phyloP scores from a whole-genome alignment of 2,888 invertebrate species.

The Pammene aurita region DNA sequence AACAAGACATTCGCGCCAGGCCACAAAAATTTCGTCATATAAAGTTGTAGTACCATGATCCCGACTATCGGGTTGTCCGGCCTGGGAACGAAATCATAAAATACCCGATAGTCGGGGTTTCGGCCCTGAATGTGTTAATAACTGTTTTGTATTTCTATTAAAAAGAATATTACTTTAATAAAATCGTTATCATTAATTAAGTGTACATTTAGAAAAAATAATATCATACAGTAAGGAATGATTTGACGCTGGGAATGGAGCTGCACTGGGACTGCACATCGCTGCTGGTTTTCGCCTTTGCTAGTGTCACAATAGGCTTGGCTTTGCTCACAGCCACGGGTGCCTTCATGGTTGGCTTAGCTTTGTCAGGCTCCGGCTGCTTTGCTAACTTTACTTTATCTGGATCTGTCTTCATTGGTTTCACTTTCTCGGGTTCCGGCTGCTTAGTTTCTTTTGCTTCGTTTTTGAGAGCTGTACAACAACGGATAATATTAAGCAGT shows the following conservation, averaged over 20 bases:
- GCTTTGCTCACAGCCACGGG: constrained; percentile 45
- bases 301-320: constrained; percentile 47
- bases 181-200: too few species aligned
- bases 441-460: constrained; percentile 54
- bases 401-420: constrained; percentile 44
- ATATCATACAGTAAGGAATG: constrained; percentile 70
- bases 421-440: constrained; percentile 54
- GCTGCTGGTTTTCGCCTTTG: constrained; percentile 49
- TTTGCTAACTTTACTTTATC: constrained; percentile 41
- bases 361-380: neutral
- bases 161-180: too few species aligned
- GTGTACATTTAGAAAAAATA: neutral
- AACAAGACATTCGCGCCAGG: too few species aligned
- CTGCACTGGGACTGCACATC: constrained; percentile 71
- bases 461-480: constrained; percentile 53
- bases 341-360: constrained; percentile 44
- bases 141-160: too few species aligned
- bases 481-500: neutral
- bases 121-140: too few species aligned
- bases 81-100: too few species aligned
- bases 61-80: too few species aligned
- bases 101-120: too few species aligned
- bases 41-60: too few species aligned
- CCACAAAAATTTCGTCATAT: too few species aligned
- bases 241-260: constrained; percentile 64